Percentiles rank a stretch among this genome's conserved stretches.
These are phyloP conservation scores for Ecliptopera silaceata DNA, from an alignment of 2,888 invertebrate species.

Conservation along the genomic window DNA sequence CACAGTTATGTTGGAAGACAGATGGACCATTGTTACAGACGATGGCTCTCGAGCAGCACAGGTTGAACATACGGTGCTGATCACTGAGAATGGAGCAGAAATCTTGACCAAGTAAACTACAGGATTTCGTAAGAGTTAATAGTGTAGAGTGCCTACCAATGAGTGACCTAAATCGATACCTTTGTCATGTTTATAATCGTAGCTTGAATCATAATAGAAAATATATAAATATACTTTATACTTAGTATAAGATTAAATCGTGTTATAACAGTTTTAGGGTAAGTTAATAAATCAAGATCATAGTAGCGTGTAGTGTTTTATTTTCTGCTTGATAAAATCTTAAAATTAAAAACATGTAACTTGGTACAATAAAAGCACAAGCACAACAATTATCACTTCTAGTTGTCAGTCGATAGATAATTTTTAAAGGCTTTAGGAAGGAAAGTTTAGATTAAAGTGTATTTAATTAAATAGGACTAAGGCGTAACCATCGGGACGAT, in stretches of 20 bases:
- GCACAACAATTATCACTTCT: constrained; percentile 77
- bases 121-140: neutral
- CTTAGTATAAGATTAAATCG: neutral
- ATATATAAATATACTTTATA: no score
- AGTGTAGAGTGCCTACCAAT: no score
- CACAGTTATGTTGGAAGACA: constrained; percentile 90
- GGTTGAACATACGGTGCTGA: constrained; percentile 94
- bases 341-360: constrained; percentile 71
- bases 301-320: constrained; percentile 70
- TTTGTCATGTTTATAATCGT: no score
- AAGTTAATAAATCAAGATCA: constrained; percentile 41
- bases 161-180: no score
- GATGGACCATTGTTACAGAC: constrained; percentile 95
- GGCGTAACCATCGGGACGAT: constrained; percentile 78
- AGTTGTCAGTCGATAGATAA: constrained; percentile 77
- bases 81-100: constrained; percentile 90
- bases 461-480: constrained; percentile 47
- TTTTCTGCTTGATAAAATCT: constrained; percentile 67
- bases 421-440: constrained; percentile 65
- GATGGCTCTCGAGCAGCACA: constrained; percentile 94
- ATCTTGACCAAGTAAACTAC: constrained; percentile 85
- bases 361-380: constrained; percentile 82
- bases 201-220: no score
- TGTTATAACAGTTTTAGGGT: neutral
- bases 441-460: constrained; percentile 65